Evolutionary conservation across 2,113 vertebrate genomes (phyloP).

Genomic region (Rhinopithecus roxellana): DNA sequence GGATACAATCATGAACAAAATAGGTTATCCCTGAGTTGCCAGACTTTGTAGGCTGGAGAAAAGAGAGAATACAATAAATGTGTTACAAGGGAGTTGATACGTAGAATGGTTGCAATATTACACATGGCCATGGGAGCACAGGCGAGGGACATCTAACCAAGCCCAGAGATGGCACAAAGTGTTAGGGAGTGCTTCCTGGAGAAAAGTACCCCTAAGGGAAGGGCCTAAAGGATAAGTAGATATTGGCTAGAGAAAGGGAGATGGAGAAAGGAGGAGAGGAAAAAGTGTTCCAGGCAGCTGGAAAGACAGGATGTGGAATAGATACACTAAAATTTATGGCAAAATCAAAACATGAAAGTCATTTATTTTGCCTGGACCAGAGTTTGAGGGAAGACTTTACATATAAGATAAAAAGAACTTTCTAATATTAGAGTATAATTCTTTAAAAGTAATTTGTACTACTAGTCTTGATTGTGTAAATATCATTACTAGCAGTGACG

Average conservation of each 20-base stretch:
- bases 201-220: background rate
- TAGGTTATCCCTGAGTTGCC: background rate
- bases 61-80: background rate
- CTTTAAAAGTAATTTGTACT: background rate
- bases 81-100: background rate
- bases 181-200: background rate
- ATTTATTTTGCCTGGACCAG: background rate
- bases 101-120: background rate
- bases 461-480: background rate
- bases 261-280: background rate
- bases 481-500: background rate
- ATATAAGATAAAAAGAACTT: background rate
- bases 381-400: background rate
- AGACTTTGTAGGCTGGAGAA: background rate
- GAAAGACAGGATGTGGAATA: background rate
- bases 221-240: background rate
- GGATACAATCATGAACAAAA: background rate
- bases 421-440: background rate
- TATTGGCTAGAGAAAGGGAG: background rate
- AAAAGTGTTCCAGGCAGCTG: background rate
- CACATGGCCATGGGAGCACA: background rate
- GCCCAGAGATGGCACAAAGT: background rate
- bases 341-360: background rate
- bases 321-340: background rate
- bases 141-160: background rate